phyloP scores from a whole-genome alignment of 2,113 vertebrate species.

The Jacana jacana region DNA sequence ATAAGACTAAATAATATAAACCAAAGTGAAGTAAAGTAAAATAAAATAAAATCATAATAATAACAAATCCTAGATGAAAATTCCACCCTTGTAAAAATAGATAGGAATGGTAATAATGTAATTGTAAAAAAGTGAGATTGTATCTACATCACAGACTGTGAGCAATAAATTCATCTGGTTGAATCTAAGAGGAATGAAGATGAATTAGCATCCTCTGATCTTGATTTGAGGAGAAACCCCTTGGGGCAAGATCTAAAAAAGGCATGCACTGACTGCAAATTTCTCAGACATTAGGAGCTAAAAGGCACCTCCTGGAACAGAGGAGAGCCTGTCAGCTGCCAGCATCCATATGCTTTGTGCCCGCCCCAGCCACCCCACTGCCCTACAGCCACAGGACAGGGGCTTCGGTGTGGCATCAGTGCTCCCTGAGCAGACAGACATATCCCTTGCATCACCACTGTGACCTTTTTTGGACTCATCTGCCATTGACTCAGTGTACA shows the following conservation, averaged over 20 bases:
- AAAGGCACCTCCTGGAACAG: neutral
- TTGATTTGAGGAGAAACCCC: neutral
- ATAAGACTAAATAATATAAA: neutral
- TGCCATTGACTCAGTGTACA: rapidly evolving
- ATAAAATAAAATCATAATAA: neutral
- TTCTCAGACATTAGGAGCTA: neutral
- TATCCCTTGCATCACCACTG: neutral
- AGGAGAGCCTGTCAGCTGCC: neutral
- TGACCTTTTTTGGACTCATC: neutral
- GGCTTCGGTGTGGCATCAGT: neutral
- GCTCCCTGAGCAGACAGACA: neutral
- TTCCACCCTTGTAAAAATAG: neutral
- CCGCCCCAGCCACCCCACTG: rapidly evolving
- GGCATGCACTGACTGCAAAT: neutral
- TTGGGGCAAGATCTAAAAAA: neutral
- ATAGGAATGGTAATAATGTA: neutral
- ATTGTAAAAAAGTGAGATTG: neutral
- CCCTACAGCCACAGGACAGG: neutral
- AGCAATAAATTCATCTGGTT: neutral
- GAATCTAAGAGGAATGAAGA: neutral
- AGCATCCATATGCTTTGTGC: rapidly evolving
- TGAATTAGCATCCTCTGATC: neutral
- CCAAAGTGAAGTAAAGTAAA: neutral
- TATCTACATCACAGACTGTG: neutral
- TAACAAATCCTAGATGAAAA: neutral